Base-by-base conservation (phyloP, 2,888 invertebrate genomes). In the Didymodactylos carnosus region DNA sequence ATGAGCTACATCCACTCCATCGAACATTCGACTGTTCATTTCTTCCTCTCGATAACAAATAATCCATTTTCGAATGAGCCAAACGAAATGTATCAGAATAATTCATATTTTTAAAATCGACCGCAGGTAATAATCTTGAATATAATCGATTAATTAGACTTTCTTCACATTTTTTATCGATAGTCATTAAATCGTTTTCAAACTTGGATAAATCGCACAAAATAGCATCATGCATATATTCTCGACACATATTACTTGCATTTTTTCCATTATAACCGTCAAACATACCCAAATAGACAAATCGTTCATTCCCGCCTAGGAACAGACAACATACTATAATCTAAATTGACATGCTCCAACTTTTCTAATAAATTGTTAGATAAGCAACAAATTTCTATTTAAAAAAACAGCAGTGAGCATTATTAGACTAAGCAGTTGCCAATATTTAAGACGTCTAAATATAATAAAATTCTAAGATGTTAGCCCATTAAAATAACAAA, bases 231-330 rank as follows among this genome's bases (percentile, higher is more conserved):
- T 74, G 74, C 7, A 74, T n/a, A 69, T 74, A 62, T 25, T 39
- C 40, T 35, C 35, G 39, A 53, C 74, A 74, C 39, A 69, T 49
- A n/a, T 39, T 27, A 70, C 73, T 73, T 23, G 73, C 41, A 10
- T 39, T 40, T 25, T 70, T 49, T 14, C 73, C 73, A 73, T 73
- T 70, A 51, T 73, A 73, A 39, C 73, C 73, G 70, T 73, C 73
- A 70, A 73, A 73, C 27, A 49, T 35, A 19, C 73, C 73, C 39
- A 73, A 16, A 39, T 70, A 73, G 29, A 51, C 41, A 41, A 70
- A 70, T 27, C 49, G 39, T 49, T 29, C 35, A 39, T 73, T 73
- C 29, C 69, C 73, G 39, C 73, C 73, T 73, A 70, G 10, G 46
- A 46, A 19, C 14, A 13, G 6, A 69, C 3, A 3, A 39, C n/a